Evolutionary conservation across 2,888 invertebrate species (phyloP).

Genomic region (Anagyrus pseudococci): DNA sequence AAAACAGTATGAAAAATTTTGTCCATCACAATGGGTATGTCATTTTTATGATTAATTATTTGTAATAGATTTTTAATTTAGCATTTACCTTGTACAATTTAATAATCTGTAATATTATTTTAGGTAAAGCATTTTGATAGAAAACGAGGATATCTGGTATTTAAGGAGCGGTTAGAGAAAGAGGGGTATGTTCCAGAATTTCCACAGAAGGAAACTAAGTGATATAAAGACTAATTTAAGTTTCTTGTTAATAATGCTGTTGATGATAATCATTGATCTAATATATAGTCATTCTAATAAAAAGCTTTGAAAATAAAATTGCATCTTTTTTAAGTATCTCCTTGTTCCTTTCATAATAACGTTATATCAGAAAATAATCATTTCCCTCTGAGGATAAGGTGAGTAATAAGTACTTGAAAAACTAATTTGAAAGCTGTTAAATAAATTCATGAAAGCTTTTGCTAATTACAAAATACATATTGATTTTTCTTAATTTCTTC

Average conservation of each 20-base stretch:
- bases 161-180: conserved; percentile 85
- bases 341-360: conserved; percentile 14
- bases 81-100: too few relatives aligned
- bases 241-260: conserved; percentile 48
- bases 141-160: conserved; percentile 85
- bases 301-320: conserved; percentile 43
- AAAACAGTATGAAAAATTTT: conserved; percentile 77
- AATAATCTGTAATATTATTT: conserved; percentile 44
- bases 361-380: background rate
- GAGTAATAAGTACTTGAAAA: conserved; percentile 12
- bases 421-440: background rate
- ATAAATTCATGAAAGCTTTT: background rate
- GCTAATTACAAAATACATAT: background rate
- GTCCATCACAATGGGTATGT: conserved; percentile 82
- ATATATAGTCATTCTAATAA: conserved; percentile 56
- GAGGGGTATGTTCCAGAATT: conserved; percentile 83
- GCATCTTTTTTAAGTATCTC: conserved; percentile 15
- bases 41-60: conserved; percentile 8
- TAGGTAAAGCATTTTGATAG: conserved; percentile 90
- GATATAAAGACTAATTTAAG: conserved; percentile 59
- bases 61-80: conserved; percentile 10
- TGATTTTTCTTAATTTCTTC: background rate
- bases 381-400: conserved; percentile 7
- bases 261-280: conserved; percentile 40
- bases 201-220: conserved; percentile 57